Percentiles rank a stretch among this genome's conserved stretches.
Conservation (phyloP, 2,113 vertebrate species). For the Phasianus colchicus region DNA sequence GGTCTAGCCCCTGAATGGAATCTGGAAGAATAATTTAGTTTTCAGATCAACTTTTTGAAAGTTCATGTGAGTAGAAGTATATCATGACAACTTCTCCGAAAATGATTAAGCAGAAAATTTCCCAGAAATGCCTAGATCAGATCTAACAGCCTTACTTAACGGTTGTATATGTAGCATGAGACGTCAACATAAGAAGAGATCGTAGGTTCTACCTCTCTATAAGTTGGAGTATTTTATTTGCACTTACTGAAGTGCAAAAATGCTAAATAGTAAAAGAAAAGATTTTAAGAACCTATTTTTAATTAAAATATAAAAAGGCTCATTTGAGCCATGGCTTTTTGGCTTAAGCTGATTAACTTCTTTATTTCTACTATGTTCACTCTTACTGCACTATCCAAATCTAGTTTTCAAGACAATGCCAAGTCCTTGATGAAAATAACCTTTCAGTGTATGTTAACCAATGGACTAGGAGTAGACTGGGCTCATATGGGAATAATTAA, state of each 20-base stretch:
- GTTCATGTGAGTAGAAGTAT: not conserved
- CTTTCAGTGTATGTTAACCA: not conserved
- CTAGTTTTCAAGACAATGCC: not conserved
- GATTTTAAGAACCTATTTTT: accelerated
- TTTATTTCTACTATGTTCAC: not conserved
- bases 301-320: not conserved
- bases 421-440: slow-evolving; percentile 34
- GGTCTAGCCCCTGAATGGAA: not conserved
- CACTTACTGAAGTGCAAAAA: not conserved
- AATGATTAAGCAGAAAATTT: not conserved
- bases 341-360: slow-evolving; percentile 9
- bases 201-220: not conserved
- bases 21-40: not conserved
- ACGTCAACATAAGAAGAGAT: not conserved
- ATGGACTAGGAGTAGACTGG: not conserved
- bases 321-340: not conserved
- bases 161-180: not conserved
- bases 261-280: not conserved
- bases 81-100: not conserved
- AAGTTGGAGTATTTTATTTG: not conserved
- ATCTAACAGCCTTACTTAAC: not conserved
- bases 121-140: not conserved
- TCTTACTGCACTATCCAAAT: slow-evolving; percentile 8
- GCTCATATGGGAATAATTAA: slow-evolving; percentile 41
- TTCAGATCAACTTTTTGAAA: not conserved